These are phyloP conservation scores for Ageneiosus marmoratus DNA, from an alignment of 2,113 vertebrate species.

Conservation along the genomic window DNA sequence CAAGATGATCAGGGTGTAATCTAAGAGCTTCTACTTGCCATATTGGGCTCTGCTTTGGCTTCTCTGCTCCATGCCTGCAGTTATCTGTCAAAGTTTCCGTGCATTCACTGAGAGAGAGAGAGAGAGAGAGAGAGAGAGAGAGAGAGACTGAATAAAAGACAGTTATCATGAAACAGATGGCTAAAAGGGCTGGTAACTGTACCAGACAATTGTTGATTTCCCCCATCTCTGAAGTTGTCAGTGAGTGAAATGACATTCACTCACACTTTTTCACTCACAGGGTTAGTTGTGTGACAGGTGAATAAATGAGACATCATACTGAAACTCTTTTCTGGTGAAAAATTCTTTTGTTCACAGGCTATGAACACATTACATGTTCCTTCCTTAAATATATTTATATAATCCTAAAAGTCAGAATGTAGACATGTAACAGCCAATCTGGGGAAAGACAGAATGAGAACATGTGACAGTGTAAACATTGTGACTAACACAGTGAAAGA, in stretches of 20 bases:
- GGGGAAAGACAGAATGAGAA: neutral
- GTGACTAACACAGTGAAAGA: neutral
- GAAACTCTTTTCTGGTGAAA: neutral
- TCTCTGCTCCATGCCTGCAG: constrained; percentile 52
- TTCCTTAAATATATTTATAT: neutral
- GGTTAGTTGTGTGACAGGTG: neutral
- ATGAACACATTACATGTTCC: neutral
- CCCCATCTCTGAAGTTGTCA: neutral
- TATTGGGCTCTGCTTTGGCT: constrained; percentile 59
- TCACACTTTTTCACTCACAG: too few relatives aligned
- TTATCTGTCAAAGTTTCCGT: constrained; percentile 25
- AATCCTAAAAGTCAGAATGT: neutral
- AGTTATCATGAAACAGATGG: neutral
- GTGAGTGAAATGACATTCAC: neutral
- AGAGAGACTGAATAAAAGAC: neutral
- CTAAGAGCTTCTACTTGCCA: constrained; percentile 60
- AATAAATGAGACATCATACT: neutral
- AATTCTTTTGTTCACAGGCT: neutral
- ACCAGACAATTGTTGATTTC: neutral
- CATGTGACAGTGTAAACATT: neutral
- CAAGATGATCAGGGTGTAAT: constrained; percentile 61
- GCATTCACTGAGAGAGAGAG: neutral
- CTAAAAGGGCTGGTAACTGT: neutral
- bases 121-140: neutral
- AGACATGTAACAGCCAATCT: neutral